Percentiles rank a stretch among this genome's conserved stretches.
Evolutionary conservation across 2,113 vertebrate genomes (phyloP).

Genomic region (Sterna hirundo): DNA sequence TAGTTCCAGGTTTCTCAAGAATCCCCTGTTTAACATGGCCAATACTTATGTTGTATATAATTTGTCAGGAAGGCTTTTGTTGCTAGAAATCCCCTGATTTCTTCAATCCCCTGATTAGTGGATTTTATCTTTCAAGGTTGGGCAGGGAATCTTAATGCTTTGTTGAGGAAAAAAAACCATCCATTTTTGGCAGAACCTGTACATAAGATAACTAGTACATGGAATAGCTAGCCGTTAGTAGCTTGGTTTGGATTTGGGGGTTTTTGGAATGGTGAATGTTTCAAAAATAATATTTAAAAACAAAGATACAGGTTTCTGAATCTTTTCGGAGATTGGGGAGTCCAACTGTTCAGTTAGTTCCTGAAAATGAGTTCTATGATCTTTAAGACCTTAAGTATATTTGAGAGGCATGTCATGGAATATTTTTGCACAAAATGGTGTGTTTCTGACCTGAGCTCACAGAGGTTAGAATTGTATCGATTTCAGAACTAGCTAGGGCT

Average conservation of each 20-base stretch:
- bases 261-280: neutral
- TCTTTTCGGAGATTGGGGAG: neutral
- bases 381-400: neutral
- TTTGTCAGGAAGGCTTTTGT: neutral
- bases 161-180: too few species aligned
- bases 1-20: neutral
- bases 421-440: neutral
- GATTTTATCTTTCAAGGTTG: neutral
- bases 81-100: too few species aligned
- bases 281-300: neutral
- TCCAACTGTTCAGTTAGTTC: neutral
- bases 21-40: neutral
- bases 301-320: neutral
- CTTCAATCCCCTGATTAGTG: neutral
- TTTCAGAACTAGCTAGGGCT: neutral
- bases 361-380: neutral
- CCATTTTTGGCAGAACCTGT: neutral
- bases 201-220: neutral
- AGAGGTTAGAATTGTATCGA: neutral
- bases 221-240: neutral
- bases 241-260: neutral
- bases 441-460: neutral
- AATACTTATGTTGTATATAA: neutral
- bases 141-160: neutral
- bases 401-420: neutral